These are phyloP conservation scores for Bombus ignitus DNA, from an alignment of 1,140 invertebrate genomes.

Conservation along the genomic window DNA sequence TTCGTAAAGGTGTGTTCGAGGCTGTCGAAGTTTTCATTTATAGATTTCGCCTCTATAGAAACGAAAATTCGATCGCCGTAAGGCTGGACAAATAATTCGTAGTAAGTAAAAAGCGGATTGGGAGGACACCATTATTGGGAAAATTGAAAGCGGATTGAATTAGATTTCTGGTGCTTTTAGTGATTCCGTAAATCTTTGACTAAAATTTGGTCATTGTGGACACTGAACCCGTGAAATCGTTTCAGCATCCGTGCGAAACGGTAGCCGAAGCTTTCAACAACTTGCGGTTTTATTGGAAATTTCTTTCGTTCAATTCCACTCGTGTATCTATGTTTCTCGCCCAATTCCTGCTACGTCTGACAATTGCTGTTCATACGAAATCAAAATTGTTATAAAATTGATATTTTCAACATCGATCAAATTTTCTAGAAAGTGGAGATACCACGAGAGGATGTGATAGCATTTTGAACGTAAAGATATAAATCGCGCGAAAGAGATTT, in stretches of 20 bases:
- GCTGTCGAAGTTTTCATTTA: neutral
- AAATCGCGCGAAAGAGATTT: neutral
- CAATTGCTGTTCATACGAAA: neutral
- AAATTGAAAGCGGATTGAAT: neutral
- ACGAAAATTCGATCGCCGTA: neutral
- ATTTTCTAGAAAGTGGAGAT: neutral
- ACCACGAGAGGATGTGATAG: neutral
- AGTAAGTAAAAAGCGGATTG: neutral
- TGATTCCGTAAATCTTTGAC: conserved; percentile 11
- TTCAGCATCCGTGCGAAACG: neutral
- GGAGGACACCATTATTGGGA: neutral
- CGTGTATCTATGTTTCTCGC: neutral
- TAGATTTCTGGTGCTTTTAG: neutral
- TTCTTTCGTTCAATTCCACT: neutral
- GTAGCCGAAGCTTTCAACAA: neutral
- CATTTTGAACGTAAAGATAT: neutral
- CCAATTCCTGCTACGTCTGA: no score
- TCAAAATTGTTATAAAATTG: neutral
- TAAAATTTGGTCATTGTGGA: neutral
- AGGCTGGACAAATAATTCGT: neutral
- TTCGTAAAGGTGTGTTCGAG: neutral
- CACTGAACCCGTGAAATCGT: neutral
- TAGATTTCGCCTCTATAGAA: neutral
- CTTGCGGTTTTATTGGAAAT: neutral
- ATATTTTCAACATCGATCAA: neutral